Percentiles rank a stretch among this genome's conserved stretches.
Conservation (phyloP, 2,888 invertebrate genomes). For the Tenthredo livida region DNA sequence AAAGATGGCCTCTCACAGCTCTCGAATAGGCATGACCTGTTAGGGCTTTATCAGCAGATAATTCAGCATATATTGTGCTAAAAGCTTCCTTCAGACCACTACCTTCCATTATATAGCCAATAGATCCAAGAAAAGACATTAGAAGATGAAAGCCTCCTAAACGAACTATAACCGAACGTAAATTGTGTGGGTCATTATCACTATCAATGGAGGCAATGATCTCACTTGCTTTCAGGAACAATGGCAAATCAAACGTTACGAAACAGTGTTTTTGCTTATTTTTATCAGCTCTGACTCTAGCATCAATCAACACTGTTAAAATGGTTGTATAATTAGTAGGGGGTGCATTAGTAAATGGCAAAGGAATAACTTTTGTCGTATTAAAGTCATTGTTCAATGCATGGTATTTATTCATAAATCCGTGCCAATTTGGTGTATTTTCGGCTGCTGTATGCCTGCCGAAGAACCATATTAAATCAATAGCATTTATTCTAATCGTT, state of each 20-base stretch:
- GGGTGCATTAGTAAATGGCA: constrained; percentile 67
- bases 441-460: constrained; percentile 60
- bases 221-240: constrained; percentile 68
- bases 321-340: constrained; percentile 66
- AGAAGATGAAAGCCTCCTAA: constrained; percentile 70
- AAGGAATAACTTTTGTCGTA: constrained; percentile 63
- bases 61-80: constrained; percentile 12
- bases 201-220: constrained; percentile 63
- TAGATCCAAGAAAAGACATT: constrained; percentile 70
- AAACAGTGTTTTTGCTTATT: constrained; percentile 60
- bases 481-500: constrained; percentile 60
- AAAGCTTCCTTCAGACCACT: constrained; percentile 51
- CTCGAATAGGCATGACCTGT: no score
- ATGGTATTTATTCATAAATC: constrained; percentile 61
- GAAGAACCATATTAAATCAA: constrained; percentile 66
- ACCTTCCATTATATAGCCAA: constrained; percentile 73
- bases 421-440: constrained; percentile 65
- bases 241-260: constrained; percentile 66
- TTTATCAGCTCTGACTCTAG: constrained; percentile 61
- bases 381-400: constrained; percentile 57
- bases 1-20: no score
- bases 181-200: constrained; percentile 61
- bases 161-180: constrained; percentile 61
- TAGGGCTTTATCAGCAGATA: no score
- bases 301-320: constrained; percentile 64